phyloP scores from a whole-genome alignment of 2,113 vertebrate genomes.

The Festucalex cinctus region DNA sequence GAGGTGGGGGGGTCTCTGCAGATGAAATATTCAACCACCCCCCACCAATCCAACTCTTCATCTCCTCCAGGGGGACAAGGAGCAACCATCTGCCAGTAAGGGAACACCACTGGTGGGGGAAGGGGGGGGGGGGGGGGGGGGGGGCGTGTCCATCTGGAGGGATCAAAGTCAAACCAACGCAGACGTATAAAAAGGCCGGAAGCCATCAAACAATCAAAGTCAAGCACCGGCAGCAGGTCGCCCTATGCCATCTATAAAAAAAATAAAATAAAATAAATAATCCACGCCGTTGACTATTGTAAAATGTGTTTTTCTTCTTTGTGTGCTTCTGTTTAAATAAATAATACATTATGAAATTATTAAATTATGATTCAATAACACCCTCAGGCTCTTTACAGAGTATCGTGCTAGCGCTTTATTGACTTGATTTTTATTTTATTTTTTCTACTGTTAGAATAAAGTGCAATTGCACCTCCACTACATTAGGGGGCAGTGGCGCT shows the following conservation, averaged over 20 bases:
- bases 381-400: too few species aligned
- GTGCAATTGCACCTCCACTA: too few species aligned
- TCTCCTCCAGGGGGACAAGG: conserved; percentile 21
- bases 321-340: too few species aligned
- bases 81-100: conserved; percentile 74
- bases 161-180: conserved; percentile 11
- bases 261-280: too few species aligned
- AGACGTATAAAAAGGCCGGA: conserved; percentile 11
- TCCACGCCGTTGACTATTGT: too few species aligned
- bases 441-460: too few species aligned
- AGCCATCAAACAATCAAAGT: conserved; percentile 39
- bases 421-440: too few species aligned
- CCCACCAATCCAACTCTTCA: background rate
- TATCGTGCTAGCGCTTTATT: too few species aligned
- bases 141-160: conserved; percentile 18
- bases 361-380: too few species aligned
- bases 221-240: background rate
- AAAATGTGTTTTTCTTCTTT: too few species aligned
- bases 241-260: background rate
- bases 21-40: background rate
- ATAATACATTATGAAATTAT: too few species aligned
- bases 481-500: too few species aligned
- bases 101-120: conserved; percentile 51
- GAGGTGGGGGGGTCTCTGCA: conserved; percentile 11
- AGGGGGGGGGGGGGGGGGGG: conserved; percentile 32